Evolutionary conservation across 2,888 invertebrate genomes (phyloP), one percentile per base, ranked within the genome.

Genomic region (Scotopteryx bipunctaria): DNA sequence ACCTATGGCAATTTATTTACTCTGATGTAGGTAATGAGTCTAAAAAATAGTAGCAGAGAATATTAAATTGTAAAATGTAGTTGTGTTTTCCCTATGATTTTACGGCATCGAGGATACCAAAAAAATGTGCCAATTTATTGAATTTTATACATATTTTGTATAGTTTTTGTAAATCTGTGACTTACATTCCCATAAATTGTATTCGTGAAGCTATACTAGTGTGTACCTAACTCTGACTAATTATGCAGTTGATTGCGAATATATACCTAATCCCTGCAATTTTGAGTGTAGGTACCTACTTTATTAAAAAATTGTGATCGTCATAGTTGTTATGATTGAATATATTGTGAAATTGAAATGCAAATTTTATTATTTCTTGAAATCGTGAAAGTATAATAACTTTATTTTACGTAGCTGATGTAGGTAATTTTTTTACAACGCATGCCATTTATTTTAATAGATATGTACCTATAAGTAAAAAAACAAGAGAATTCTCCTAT

Each of bases 71-170:
- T 8, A 38, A 16, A 27, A 16, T 38, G 16, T 1, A 5, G 6
- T 35, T 27, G 14, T 5, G 14, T 15, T 5, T 14, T 23, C 14
- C 25, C 27, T 23, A 8, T 13, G 8, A 36, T 21, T 36, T 13
- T 8, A 17, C 8, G 25, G 25, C 41, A 11, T 21, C 40, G n/a
- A 17, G 29, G 6, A 27, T 36, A 37, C 42, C 31, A 50, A 51
- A 32, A n/a, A 17, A 9, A 27, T 35, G 53, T 53, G 53, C 53
- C 53, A 53, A 53, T 38, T 43, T 40, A 45, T 41, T 35, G 23
- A 29, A 31, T 32, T 23, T 37, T 27, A 23, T 31, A 42, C 23
- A 45, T 37, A 35, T 46, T 52, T 47, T 42, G 42, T 31, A 46
- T 29, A 35, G 2, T 11, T 32, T 31, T 17, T 14, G n/a, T n/a